Conservation (phyloP, 2,888 invertebrate species). For the Caenorhabditis sp. region DNA sequence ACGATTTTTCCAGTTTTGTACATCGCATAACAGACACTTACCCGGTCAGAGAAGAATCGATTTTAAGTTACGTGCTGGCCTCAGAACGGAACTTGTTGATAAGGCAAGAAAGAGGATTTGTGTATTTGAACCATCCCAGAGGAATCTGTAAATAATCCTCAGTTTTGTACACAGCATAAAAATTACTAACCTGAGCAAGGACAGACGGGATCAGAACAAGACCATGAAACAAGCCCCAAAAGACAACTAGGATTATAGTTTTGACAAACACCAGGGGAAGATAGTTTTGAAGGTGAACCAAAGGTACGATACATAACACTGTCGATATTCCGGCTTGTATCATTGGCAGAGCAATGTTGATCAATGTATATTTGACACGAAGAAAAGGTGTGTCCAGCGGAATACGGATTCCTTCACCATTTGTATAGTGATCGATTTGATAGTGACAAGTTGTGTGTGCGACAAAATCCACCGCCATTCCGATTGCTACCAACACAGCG, state of each 20-base stretch:
- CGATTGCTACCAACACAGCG: constrained; percentile 67
- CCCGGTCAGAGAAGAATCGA: no score
- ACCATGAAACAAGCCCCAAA: constrained; percentile 67
- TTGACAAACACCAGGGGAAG: constrained; percentile 69
- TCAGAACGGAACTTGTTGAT: no score
- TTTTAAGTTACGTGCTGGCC: no score
- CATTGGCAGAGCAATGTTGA: constrained; percentile 63
- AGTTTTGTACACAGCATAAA: no score
- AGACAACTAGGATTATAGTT: constrained; percentile 67
- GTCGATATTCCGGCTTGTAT: constrained; percentile 65
- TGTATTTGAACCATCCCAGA: not conserved
- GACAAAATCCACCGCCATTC: constrained; percentile 70
- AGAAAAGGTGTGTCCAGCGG: constrained; percentile 40
- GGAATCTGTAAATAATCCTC: not conserved
- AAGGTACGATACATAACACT: constrained; percentile 65
- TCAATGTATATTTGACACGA: constrained; percentile 46
- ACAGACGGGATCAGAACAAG: constrained; percentile 57
- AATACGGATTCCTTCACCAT: constrained; percentile 10
- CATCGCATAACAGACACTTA: no score
- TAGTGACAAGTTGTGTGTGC: constrained; percentile 65
- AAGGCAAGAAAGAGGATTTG: no score
- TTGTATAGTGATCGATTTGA: constrained; percentile 20
- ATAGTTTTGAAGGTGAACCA: constrained; percentile 65
- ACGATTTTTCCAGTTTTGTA: no score
- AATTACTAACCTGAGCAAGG: constrained; percentile 38